Evolutionary conservation across 2,797 vertebrate genomes (phyloP), one percentile per base, ranked within the genome.

Genomic region (Falco cherrug): DNA sequence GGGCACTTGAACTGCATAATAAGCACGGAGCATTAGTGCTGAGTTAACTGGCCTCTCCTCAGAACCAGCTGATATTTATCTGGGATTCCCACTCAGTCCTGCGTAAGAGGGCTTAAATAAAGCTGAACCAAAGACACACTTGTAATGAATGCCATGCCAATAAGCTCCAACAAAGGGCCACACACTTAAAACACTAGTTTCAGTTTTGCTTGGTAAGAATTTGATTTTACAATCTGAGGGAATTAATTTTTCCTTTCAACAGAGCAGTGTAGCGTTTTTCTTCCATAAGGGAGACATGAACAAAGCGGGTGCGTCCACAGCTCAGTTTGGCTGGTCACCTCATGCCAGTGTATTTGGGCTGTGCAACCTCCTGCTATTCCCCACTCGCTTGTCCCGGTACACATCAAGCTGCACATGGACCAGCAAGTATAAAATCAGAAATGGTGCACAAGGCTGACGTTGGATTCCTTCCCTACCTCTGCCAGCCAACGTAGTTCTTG

Each of bases 31-130:
- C 81, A 59, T 68, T 85, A 87, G 81, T 96, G 78, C 86, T 86
- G 86, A 41, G 84, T 45, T 61, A 82, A 77, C 78, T 78, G 88
- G 71, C 71, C 65, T 86, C 67, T 81, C 50, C 71, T 67, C 89
- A 75, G 78, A 83, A 93, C 90, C 95, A 92, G 90, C 93, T 69
- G 90, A 69, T 95, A 61, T 53, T 92, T 95, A 92, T 92, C 75
- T 70, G 68, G 45, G 84, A 90, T 92, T 94, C 84, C 59, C 78
- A 68, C 75, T 91, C 92, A 53, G 89, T 41, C 4, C 0, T 73
- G 35, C 68, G 28, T 65, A 63, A 25, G 41, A 43, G 57, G 17
- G 81, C 71, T 88, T 81, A 65, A 90, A 71, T 10, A 93, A 74
- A 94, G 89, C 73, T 43, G 33, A 89, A 54, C 53, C 71, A 64